Evolutionary conservation across 2,113 vertebrate species (phyloP), one percentile per base, ranked within the genome.

Genomic region (Zootoca vivipara): DNA sequence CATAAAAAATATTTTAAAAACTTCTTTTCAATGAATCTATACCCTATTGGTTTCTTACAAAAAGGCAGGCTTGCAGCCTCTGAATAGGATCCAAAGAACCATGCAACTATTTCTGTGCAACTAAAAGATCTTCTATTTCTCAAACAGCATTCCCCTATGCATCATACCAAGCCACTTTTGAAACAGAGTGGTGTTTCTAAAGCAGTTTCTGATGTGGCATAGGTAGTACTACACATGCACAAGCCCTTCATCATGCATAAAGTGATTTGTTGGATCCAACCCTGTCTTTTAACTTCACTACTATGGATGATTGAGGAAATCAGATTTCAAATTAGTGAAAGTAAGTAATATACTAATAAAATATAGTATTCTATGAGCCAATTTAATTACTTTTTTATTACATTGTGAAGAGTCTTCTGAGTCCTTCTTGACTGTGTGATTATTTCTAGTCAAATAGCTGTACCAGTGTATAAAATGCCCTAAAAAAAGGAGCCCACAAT

Each of bases 21-120:
- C 84, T 84, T 52, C 5, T 82, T 81, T 15, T 16, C 26, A 69
- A 5, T 56, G 15, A 65, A 80, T 95, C 89, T 5, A n/a, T n/a
- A 90, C 73, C 64, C 91, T 85, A 90, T 62, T 42, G 9, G 24
- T 81, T 87, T 72, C 16, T 30, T 12, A 24, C 20, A 69, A 78
- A 46, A 52, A 20, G 78, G 16, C 33, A 87, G 78, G 7, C 9
- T 24, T 42, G 62, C 8, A 65, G 38, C 58, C 16, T 85, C 38
- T 74, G 73, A 10, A 73, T 35, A 42, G 35, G 16, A 81, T 73
- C 67, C 78, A 87, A 87, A 87, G 65, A 81, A 81, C 16, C 46
- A 81, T 62, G 67, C 58, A 86, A 42, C 38, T 33, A 24, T 20
- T 73, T 81, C 52, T 28, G 16, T 80, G 20, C n/a, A 56, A 13